Base-by-base conservation (phyloP, 1,140 invertebrate genomes). In the Meloidogyne exigua region DNA sequence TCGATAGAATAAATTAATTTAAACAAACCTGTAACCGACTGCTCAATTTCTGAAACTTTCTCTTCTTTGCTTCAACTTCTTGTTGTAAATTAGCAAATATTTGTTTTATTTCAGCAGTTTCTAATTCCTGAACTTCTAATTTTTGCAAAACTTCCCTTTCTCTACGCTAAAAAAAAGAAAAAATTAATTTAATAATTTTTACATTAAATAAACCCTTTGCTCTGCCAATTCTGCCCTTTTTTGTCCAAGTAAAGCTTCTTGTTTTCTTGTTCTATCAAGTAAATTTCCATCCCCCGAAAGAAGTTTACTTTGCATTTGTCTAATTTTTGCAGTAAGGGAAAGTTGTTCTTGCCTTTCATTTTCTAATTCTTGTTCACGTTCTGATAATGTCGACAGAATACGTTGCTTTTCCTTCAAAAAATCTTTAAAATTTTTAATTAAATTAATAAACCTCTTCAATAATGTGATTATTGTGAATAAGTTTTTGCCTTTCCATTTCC, bases 41-140 rank as follows among this genome's bases (percentile, higher is more conserved):
- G 83, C 91, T 91, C 72, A 93, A 84, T 87, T 93, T 88, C 15
- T 92, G 93, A 32, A 93, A 89, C 89, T 95, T 93, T 82, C 92
- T 92, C n/a, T 93, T 93, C 88, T 95, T 96, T 26, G 92, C 90
- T 87, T 96, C 94, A 2, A 95, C 93, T 88, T 95, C 94, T 88
- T 95, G 93, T 87, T 95, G 93, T 25, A 96, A 88, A 72, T 92
- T 93, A 13, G 92, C 90, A 85, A 93, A 95, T 0, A 93, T 94
- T 87, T 93, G 92, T 62, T 92, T 91, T 42, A 95, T 91, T 87
- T 93, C 93, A 72, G 92, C 89, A 2, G 93, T 93, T 9, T 92
- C 93, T 85, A 96, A 93, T 86, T 98, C 94, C 87, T 94, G 92
- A 79, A 92, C 88, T 84, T 95, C 93, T 66, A 96, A 89, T 84